phyloP scores from a whole-genome alignment of 2,113 vertebrate genomes.

The Gadus chalcogrammus region DNA sequence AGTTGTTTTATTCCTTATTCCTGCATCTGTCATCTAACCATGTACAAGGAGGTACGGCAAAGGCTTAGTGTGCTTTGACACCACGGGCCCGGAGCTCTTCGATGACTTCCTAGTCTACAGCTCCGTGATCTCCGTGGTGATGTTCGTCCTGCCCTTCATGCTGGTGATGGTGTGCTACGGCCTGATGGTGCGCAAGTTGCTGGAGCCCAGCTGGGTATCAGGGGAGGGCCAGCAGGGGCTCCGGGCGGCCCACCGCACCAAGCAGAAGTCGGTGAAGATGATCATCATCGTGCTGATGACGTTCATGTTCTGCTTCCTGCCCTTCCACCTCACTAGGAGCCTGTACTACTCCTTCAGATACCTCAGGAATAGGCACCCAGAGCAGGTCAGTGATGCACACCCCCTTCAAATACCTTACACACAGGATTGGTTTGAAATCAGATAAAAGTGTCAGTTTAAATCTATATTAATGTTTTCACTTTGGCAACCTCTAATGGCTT shows the following conservation, averaged over 20 bases:
- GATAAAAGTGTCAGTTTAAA: no score
- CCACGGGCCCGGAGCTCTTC: conserved; percentile 84
- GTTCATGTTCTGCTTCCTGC: conserved; percentile 91
- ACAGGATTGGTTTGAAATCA: no score
- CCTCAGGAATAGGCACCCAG: conserved; percentile 63
- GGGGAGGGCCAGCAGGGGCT: conserved; percentile 63
- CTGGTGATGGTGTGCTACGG: conserved; percentile 86
- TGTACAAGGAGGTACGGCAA: no score
- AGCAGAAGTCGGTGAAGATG: conserved; percentile 93
- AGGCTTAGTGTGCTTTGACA: conserved; percentile 82
- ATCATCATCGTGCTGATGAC: conserved; percentile 85
- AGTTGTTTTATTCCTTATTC: no score
- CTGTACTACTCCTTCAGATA: conserved; percentile 90
- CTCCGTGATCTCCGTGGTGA: conserved; percentile 79
- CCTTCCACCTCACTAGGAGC: conserved; percentile 91
- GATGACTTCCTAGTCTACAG: conserved; percentile 87
- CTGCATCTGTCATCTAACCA: no score
- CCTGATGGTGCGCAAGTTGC: conserved; percentile 83
- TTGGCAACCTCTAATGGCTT: no score
- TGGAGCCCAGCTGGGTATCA: conserved; percentile 70
- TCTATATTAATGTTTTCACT: no score
- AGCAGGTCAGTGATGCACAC: conserved; percentile 47
- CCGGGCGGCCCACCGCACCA: conserved; percentile 70
- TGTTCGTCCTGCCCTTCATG: conserved; percentile 86
- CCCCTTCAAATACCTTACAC: no score